phyloP scores from a whole-genome alignment of 2,113 vertebrate genomes.

The Anoplopoma fimbria region DNA sequence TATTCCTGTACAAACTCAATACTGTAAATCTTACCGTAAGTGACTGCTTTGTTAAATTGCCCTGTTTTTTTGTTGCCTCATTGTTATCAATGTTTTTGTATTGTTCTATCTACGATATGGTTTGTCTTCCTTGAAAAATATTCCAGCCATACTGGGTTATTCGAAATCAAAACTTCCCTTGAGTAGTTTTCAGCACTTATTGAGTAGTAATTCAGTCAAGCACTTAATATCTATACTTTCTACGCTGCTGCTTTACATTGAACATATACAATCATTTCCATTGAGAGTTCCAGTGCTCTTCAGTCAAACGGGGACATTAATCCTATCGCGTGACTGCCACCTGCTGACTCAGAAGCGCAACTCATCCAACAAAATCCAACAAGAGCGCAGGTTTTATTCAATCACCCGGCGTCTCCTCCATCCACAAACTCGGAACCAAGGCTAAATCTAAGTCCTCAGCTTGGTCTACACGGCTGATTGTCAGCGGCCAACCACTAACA shows the following conservation, averaged over 20 bases:
- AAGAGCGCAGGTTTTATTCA: slow-evolving; percentile 64
- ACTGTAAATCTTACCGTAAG: not conserved
- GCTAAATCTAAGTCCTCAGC: slow-evolving; percentile 83
- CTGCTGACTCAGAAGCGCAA: slow-evolving; percentile 60
- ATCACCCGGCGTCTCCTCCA: slow-evolving; percentile 75
- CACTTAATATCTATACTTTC: not conserved
- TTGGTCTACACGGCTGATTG: slow-evolving; percentile 84
- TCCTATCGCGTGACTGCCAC: slow-evolving; percentile 46
- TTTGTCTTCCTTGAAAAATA: not conserved
- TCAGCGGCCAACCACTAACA: slow-evolving; percentile 88
- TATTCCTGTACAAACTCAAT: not conserved
- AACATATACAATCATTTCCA: not conserved
- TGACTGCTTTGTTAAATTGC: not conserved
- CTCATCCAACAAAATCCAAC: not conserved
- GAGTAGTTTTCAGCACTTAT: not conserved
- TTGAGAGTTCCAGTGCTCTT: not conserved
- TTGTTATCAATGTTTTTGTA: not conserved
- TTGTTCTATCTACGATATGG: not conserved
- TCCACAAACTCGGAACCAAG: slow-evolving; percentile 79
- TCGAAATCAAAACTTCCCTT: not conserved
- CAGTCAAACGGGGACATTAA: not conserved
- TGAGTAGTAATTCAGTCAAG: not conserved
- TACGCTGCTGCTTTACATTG: too few species aligned
- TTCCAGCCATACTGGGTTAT: not conserved
- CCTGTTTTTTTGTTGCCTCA: not conserved